Evolutionary conservation across 1,140 invertebrate species (phyloP).

Genomic region (Phocides pigmalion): DNA sequence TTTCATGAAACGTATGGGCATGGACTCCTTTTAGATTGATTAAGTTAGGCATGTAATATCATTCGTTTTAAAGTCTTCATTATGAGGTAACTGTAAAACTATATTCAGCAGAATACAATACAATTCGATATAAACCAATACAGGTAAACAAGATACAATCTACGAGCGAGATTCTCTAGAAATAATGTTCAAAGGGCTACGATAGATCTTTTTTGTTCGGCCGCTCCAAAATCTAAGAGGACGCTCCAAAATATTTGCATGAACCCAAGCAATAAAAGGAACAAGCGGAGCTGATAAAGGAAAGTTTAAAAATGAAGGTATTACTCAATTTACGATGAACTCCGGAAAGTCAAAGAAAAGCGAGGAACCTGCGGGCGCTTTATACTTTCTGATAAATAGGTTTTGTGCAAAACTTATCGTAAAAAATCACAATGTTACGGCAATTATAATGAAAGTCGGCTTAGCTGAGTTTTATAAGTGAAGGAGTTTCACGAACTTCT

Average conservation of each 20-base stretch:
- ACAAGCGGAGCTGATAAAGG: slow-evolving; percentile 26
- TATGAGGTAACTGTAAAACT: no score
- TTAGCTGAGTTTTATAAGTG: slow-evolving; percentile 32
- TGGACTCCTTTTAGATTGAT: no score
- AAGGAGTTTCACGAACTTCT: slow-evolving; percentile 24
- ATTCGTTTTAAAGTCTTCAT: no score
- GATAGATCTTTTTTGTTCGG: background rate
- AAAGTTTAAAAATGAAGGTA: slow-evolving; percentile 32
- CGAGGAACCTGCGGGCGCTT: slow-evolving; percentile 29
- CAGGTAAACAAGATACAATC: no score
- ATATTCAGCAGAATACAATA: no score
- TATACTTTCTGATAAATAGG: slow-evolving; percentile 35
- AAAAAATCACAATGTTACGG: slow-evolving; percentile 33
- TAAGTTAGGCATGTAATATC: no score
- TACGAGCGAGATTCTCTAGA: no score
- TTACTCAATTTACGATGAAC: slow-evolving; percentile 35
- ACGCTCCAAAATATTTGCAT: slow-evolving; percentile 31
- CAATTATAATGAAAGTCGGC: slow-evolving; percentile 35
- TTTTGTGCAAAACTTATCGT: slow-evolving; percentile 32
- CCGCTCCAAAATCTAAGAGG: background rate
- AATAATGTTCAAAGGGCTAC: no score
- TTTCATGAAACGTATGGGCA: no score
- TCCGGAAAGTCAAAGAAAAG: slow-evolving; percentile 34
- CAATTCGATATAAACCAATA: no score
- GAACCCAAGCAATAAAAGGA: slow-evolving; percentile 23